A percentile compares a stretch with the other conserved stretches of the same genome.
These are phyloP conservation scores for Drosophila sp. DNA, from an alignment of 1,140 invertebrate genomes.

Conservation along the genomic window DNA sequence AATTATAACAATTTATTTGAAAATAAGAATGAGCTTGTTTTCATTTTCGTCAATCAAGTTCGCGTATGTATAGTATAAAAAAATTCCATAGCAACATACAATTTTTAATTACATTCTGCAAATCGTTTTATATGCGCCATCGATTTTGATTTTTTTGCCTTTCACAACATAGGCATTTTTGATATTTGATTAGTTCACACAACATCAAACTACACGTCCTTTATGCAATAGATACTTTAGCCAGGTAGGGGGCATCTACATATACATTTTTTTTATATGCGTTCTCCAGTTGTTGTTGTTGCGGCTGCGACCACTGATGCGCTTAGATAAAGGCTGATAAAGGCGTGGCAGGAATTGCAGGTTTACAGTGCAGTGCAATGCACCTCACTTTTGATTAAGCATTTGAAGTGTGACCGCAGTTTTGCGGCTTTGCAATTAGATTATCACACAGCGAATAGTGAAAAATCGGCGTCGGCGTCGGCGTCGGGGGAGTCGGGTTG, in stretches of 20 bases:
- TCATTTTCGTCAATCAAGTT: conserved; percentile 11
- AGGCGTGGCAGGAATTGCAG: background rate
- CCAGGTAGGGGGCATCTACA: conserved; percentile 2
- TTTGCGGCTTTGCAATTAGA: conserved; percentile 82
- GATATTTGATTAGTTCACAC: conserved; percentile 68
- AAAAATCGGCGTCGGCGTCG: background rate
- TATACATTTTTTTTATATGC: conserved; percentile 29
- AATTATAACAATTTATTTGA: conserved; percentile 23
- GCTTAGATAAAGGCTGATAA: conserved; percentile 9
- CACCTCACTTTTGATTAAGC: conserved; percentile 70
- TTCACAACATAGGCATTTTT: conserved; percentile 29
- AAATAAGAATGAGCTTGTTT: conserved; percentile 30
- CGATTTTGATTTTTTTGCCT: conserved; percentile 57
- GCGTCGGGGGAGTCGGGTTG: background rate
- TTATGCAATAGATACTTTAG: conserved; percentile 37
- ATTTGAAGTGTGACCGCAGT: conserved; percentile 75
- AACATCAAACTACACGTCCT: conserved; percentile 54
- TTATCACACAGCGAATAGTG: conserved; percentile 61
- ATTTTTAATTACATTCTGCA: conserved; percentile 73
- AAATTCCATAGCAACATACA: conserved; percentile 68
- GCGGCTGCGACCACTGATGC: conserved; percentile 43
- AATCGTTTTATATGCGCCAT: conserved; percentile 66
- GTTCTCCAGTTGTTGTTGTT: conserved; percentile 37
- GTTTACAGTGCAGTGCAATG: conserved; percentile 49
- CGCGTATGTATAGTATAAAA: conserved; percentile 53